A percentile compares a stretch with the other conserved stretches of the same genome.
Conservation (phyloP, 2,888 invertebrate genomes). For the Reticulitermes lucifugus region DNA sequence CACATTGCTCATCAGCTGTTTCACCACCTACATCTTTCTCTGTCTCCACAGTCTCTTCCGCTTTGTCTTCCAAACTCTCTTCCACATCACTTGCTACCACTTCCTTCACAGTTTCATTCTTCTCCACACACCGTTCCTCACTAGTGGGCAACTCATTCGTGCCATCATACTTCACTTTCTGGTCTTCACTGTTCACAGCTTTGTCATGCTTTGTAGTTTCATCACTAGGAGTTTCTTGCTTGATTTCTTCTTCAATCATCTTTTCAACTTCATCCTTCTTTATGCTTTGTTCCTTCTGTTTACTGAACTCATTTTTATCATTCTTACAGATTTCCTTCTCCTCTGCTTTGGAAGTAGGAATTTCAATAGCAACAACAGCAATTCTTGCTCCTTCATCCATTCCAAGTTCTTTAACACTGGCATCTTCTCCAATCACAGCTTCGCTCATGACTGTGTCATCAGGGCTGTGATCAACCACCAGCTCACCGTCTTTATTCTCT, state of each 20-base stretch:
- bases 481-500: background rate
- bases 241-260: background rate
- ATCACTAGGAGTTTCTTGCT: background rate
- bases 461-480: background rate
- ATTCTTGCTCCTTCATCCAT: conserved; percentile 14
- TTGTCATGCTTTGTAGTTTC: background rate
- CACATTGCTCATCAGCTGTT: background rate
- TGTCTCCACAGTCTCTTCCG: conserved; percentile 36
- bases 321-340: conserved; percentile 21
- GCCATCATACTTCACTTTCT: background rate
- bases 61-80: conserved; percentile 55
- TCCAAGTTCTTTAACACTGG: background rate
- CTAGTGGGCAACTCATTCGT: background rate
- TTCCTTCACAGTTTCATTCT: background rate
- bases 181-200: background rate
- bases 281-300: conserved; percentile 12
- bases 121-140: conserved; percentile 5
- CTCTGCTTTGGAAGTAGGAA: conserved; percentile 18
- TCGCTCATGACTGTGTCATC: background rate
- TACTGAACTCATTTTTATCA: conserved; percentile 1
- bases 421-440: background rate
- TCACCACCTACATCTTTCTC: conserved; percentile 47
- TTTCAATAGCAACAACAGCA: conserved; percentile 29
- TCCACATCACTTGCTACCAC: conserved; percentile 57
- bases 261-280: conserved; percentile 5